Evolutionary conservation across 2,888 invertebrate genomes (phyloP).

Genomic region (Rhamnusium bicolor): DNA sequence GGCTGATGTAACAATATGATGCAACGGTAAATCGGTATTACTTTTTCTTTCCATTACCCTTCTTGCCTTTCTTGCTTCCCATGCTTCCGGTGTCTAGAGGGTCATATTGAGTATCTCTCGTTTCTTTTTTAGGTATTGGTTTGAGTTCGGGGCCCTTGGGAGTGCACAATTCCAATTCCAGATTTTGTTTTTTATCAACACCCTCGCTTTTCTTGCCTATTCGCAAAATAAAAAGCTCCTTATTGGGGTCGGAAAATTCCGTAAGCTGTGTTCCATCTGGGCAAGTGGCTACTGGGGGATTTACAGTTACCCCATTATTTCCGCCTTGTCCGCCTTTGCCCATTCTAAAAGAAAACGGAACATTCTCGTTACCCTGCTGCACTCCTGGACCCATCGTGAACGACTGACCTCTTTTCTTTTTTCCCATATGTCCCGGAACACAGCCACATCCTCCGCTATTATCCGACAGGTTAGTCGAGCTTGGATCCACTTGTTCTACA

Average conservation of each 20-base stretch:
- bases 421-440: conserved; percentile 36
- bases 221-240: conserved; percentile 74
- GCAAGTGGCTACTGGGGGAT: conserved; percentile 72
- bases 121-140: conserved; percentile 76
- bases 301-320: conserved; percentile 64
- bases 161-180: conserved; percentile 83
- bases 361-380: conserved; percentile 55
- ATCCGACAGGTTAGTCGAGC: conserved; percentile 1
- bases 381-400: conserved; percentile 61
- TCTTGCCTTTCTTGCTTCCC: conserved; percentile 47
- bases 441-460: conserved; percentile 60
- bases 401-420: conserved; percentile 42
- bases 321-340: conserved; percentile 50
- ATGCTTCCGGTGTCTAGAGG: conserved; percentile 67
- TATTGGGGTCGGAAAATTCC: conserved; percentile 78
- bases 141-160: conserved; percentile 78
- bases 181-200: conserved; percentile 79
- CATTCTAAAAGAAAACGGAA: conserved; percentile 64
- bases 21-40: conserved; percentile 12
- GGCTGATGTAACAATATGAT: conserved; percentile 23
- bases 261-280: conserved; percentile 75
- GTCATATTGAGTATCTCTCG: conserved; percentile 79
- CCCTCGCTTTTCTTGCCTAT: conserved; percentile 85
- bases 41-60: conserved; percentile 42
- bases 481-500: conserved; percentile 68